Evolutionary conservation across 2,888 invertebrate genomes (phyloP).

Genomic region (Latrodectus elegans): DNA sequence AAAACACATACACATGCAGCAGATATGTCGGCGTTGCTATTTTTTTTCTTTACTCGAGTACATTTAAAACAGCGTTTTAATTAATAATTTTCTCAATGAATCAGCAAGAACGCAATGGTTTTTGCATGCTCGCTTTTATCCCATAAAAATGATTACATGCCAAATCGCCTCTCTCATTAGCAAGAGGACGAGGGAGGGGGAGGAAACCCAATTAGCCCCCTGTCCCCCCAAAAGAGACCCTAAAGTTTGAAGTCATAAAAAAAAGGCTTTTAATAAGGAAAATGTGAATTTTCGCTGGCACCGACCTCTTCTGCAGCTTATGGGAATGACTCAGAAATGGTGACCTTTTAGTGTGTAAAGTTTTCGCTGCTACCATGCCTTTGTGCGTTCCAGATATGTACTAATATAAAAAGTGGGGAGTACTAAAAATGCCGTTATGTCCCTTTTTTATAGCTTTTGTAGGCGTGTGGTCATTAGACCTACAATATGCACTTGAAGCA

Average conservation of each 20-base stretch:
- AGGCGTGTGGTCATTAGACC: neutral
- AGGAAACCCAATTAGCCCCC: slow-evolving; percentile 42
- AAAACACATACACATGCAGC: slow-evolving; percentile 16
- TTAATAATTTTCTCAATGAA: slow-evolving; percentile 63
- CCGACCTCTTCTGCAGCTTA: neutral
- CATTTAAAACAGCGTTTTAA: slow-evolving; percentile 56
- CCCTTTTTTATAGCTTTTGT: neutral
- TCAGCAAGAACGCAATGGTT: slow-evolving; percentile 48
- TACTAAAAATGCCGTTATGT: neutral
- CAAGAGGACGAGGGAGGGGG: slow-evolving; percentile 3
- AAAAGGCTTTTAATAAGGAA: slow-evolving; percentile 52
- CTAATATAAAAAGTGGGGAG: no score
- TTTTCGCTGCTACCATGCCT: no score
- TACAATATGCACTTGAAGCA: no score
- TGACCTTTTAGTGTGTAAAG: neutral
- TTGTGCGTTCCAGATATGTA: no score
- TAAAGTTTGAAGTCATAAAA: slow-evolving; percentile 29
- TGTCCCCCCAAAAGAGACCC: slow-evolving; percentile 15
- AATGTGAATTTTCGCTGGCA: slow-evolving; percentile 16
- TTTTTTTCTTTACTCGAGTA: slow-evolving; percentile 3
- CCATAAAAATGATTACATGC: slow-evolving; percentile 59
- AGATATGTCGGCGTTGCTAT: slow-evolving; percentile 22
- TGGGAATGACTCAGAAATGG: neutral
- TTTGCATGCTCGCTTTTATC: slow-evolving; percentile 23
- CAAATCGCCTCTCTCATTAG: slow-evolving; percentile 53